A percentile compares a stretch with the other conserved stretches of the same genome.
These are phyloP conservation scores for Florisuga fusca DNA, from an alignment of 2,797 vertebrate genomes.

Conservation along the genomic window DNA sequence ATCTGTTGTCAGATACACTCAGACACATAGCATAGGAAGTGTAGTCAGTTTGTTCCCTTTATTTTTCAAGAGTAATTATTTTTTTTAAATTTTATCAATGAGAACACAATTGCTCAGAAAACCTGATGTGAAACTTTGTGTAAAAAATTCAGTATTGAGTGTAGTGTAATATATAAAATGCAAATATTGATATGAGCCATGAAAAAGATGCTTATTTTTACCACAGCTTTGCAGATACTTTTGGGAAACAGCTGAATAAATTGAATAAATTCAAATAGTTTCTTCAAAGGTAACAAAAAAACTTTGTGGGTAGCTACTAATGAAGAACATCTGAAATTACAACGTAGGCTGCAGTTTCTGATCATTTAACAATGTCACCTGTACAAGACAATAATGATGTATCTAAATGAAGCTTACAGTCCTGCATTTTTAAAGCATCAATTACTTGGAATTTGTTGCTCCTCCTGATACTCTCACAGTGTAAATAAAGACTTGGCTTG, in stretches of 20 bases:
- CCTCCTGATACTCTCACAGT: neutral
- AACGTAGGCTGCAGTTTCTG: neutral
- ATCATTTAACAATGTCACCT: neutral
- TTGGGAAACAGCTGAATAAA: neutral
- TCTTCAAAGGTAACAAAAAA: neutral
- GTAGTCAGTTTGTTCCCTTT: neutral
- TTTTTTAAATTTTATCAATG: neutral
- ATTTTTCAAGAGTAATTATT: neutral
- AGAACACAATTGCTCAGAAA: neutral
- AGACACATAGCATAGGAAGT: neutral
- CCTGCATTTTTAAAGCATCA: neutral
- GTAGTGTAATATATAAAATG: neutral
- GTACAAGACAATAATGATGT: neutral
- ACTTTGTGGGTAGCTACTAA: neutral
- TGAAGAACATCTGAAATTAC: neutral
- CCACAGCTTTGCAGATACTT: neutral
- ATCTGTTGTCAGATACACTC: neutral
- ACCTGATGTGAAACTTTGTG: fast-evolving
- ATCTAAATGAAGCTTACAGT: neutral
- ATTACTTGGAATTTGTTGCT: neutral
- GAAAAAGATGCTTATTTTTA: neutral
- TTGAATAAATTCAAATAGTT: neutral
- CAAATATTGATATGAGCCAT: neutral
- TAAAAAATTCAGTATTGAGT: neutral
- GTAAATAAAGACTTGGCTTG: neutral